Evolutionary conservation across 2,797 vertebrate genomes (phyloP).

Genomic region (Cetoscarus ocellatus): DNA sequence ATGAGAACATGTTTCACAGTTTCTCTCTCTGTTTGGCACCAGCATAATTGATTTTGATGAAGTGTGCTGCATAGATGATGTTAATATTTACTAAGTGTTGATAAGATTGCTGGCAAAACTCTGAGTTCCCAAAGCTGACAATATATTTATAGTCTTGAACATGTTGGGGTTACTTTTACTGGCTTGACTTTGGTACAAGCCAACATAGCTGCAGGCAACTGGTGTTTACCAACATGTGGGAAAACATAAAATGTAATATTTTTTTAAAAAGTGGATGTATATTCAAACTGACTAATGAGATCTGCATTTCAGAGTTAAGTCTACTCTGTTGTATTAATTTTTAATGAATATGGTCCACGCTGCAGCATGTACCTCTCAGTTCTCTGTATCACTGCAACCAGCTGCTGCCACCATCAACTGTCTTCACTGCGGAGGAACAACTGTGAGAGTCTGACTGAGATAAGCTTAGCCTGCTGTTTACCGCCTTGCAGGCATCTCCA

Average conservation of each 20-base stretch:
- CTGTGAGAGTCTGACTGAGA: conserved; percentile 26
- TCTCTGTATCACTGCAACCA: conserved; percentile 26
- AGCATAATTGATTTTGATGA: conserved; percentile 5
- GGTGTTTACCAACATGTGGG: conserved; percentile 6
- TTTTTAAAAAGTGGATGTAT: background rate
- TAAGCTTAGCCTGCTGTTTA: conserved; percentile 30
- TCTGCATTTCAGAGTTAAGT: background rate
- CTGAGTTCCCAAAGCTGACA: background rate
- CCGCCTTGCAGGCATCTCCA: conserved; percentile 35
- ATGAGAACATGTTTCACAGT: background rate
- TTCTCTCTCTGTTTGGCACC: background rate
- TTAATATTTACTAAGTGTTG: background rate
- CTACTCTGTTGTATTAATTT: background rate
- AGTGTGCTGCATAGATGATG: conserved; percentile 5
- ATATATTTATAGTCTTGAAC: background rate
- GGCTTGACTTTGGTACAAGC: background rate
- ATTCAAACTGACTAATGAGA: background rate
- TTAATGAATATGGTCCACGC: background rate
- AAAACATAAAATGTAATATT: background rate
- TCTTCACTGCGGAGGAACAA: conserved; percentile 22
- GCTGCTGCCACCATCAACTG: conserved; percentile 34
- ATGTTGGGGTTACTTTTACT: background rate
- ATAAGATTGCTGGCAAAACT: no score
- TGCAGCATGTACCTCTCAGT: background rate
- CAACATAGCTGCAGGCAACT: background rate